These are phyloP conservation scores for Gambusia holbrooki DNA, from an alignment of 2,113 vertebrate species.

Conservation along the genomic window DNA sequence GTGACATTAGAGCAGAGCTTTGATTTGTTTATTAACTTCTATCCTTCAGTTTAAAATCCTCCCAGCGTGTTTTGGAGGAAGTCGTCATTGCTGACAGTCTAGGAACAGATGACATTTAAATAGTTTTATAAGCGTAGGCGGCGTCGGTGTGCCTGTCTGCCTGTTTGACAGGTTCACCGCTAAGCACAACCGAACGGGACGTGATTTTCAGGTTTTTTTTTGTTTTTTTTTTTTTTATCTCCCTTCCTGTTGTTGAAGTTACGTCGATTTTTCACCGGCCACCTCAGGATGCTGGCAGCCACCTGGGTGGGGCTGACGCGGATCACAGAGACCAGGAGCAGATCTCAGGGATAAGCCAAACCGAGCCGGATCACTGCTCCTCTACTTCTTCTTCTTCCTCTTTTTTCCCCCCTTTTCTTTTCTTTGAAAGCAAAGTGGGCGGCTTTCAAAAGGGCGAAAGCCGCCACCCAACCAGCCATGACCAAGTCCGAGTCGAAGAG, in stretches of 20 bases:
- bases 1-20: background rate
- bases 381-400: too few relatives aligned
- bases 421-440: background rate
- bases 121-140: constrained; percentile 11
- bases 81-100: background rate
- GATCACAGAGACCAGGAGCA: constrained; percentile 45
- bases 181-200: constrained; percentile 1
- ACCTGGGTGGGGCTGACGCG: constrained; percentile 64
- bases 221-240: background rate
- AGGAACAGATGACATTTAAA: background rate
- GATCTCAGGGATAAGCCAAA: constrained; percentile 25
- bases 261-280: constrained; percentile 28
- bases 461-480: constrained; percentile 45
- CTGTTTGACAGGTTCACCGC: background rate
- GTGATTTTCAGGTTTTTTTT: constrained; percentile 46
- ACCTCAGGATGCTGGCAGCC: constrained; percentile 64
- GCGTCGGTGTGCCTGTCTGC: background rate
- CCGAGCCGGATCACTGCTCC: background rate
- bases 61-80: background rate
- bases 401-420: background rate
- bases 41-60: background rate
- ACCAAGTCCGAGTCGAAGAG: constrained; percentile 75
- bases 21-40: too few relatives aligned
- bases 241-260: constrained; percentile 4
- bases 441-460: too few relatives aligned